Percentiles rank a stretch among this genome's conserved stretches.
Conservation (phyloP, 2,888 invertebrate genomes). For the Rhagium mordax region DNA sequence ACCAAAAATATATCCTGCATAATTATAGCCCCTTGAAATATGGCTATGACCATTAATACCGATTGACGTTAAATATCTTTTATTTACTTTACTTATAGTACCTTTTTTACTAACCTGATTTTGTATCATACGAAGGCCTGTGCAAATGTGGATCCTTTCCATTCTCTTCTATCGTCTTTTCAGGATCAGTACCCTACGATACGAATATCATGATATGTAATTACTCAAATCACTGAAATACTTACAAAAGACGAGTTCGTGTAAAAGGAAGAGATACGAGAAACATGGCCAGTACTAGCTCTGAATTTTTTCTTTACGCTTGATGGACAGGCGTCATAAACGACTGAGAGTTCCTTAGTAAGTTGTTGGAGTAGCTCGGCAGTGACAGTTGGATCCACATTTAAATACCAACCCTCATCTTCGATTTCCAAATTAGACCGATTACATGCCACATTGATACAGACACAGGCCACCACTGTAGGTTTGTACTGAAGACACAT, state of each 20-base stretch:
- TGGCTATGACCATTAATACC: no score
- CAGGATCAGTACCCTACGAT: constrained; percentile 60
- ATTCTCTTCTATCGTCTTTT: constrained; percentile 54
- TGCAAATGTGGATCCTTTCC: constrained; percentile 59
- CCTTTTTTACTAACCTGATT: constrained; percentile 39
- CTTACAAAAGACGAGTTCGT: constrained; percentile 72
- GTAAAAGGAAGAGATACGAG: constrained; percentile 60
- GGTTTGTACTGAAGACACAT: constrained; percentile 98
- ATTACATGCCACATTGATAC: constrained; percentile 97
- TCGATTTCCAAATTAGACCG: constrained; percentile 99
- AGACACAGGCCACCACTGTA: constrained; percentile 97
- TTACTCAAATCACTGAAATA: constrained; percentile 41
- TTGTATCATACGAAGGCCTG: constrained; percentile 57
- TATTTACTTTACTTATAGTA: no score
- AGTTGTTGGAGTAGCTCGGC: constrained; percentile 86
- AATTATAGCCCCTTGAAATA: no score
- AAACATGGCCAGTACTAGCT: constrained; percentile 73
- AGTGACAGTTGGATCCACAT: constrained; percentile 92
- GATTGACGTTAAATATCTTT: no score
- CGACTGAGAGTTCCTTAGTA: constrained; percentile 91
- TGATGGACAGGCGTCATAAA: constrained; percentile 94
- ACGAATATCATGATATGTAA: constrained; percentile 13
- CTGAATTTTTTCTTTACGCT: constrained; percentile 91
- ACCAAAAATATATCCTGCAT: no score
- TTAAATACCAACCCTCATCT: constrained; percentile 95